Conservation (phyloP, 2,113 vertebrate genomes). For the Nipponia nippon region DNA sequence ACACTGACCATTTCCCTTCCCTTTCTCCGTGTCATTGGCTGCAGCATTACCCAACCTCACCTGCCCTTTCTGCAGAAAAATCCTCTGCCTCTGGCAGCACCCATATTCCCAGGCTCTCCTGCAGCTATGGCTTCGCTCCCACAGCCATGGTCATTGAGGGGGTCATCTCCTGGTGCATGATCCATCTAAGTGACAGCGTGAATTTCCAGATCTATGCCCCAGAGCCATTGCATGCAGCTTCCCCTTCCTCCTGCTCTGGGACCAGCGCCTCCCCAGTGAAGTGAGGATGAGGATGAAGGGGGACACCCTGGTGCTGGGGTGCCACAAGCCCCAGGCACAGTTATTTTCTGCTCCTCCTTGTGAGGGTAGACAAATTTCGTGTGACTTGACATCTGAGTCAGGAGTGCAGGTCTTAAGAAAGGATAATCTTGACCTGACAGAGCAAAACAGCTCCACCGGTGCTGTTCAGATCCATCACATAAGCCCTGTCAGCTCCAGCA, state of each 20-base stretch:
- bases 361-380: rapidly evolving
- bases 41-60: rapidly evolving
- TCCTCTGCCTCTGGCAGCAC: neutral
- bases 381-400: neutral
- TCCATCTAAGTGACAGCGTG: no score
- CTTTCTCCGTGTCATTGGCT: neutral
- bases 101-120: neutral
- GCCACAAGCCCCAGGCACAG: neutral
- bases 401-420: neutral
- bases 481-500: neutral
- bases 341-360: neutral
- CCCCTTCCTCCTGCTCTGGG: neutral
- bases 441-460: neutral
- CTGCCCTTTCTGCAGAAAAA: neutral
- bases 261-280: neutral
- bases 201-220: neutral
- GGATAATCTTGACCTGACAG: neutral
- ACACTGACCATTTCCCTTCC: neutral
- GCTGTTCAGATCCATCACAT: neutral
- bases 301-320: neutral
- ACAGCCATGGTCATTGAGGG: neutral
- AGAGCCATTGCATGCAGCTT: rapidly evolving
- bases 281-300: neutral
- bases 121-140: neutral
- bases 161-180: neutral